Base-by-base conservation (phyloP, 37 sponge, comb jelly and placozoan genomes). In the Axinella damicornis region DNA sequence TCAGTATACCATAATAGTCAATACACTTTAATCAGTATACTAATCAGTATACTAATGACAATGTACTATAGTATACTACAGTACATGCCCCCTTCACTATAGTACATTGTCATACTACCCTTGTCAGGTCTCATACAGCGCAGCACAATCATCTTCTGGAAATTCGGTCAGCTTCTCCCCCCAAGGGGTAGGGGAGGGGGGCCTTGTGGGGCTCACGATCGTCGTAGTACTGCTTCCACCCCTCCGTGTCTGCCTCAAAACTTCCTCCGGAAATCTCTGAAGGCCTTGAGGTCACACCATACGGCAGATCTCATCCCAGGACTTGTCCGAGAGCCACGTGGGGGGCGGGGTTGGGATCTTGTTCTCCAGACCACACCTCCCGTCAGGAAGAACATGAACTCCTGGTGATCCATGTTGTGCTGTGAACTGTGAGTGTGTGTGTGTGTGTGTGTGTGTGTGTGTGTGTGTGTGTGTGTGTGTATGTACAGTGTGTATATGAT, bases 351-450 rank as follows among this genome's bases (percentile, higher is more conserved):
- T 99, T 34, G 85, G 54, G 21, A 97, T 19, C 81, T 94, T 99
- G 85, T 99, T 99, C 74, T 99, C 97, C 56, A 99, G 77, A 14
- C 99, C 99, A 99, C 95, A 34, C 99, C 99, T 83, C 99, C 99
- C 63, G 99, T 99, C 60, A 99, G 78, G 82, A 96, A 95, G 84
- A 99, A 99, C 94, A 99, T 95, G 80, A 99, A 96, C 91, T 99
- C 97, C 20, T 78, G 76, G 24, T 71, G 39, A 28, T 93, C 83
- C 79, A 99, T 28, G 30, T 94, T 77, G 36, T 89, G 80, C 79
- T 96, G 94, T 58, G 96, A 92, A 34, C 92, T 96, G 40, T 12
- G 58, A 12, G 46, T 46, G 56, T n/a, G 16, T 15, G 61, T 25
- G 32, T 22, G 34, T 25, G 61, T 16, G 61, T 55, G 35, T 30